Evolutionary conservation across 2,888 invertebrate genomes (phyloP).

Genomic region (Heliconius charithonia): DNA sequence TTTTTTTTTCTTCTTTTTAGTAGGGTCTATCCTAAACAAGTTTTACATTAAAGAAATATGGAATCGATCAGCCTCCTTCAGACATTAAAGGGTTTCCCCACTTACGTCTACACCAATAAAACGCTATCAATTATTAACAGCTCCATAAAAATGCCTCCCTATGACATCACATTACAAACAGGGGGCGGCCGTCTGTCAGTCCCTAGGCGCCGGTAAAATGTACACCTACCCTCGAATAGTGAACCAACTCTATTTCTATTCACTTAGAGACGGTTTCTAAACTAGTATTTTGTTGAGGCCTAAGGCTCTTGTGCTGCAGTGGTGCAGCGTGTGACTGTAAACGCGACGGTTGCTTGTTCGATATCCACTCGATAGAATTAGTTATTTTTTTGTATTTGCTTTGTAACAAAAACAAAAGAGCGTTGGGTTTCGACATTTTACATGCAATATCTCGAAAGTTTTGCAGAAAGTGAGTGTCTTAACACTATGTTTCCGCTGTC

Average conservation of each 20-base stretch:
- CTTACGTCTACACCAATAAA: constrained; percentile 38
- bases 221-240: constrained; percentile 26
- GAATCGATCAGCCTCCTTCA: constrained; percentile 22
- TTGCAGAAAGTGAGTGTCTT: background rate
- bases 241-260: background rate
- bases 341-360: background rate
- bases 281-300: background rate
- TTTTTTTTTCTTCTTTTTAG: background rate
- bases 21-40: background rate
- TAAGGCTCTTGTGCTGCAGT: background rate
- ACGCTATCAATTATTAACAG: constrained; percentile 43
- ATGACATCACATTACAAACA: constrained; percentile 43
- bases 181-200: constrained; percentile 39
- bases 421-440: background rate
- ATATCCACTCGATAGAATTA: background rate
- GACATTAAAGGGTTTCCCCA: constrained; percentile 32
- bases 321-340: background rate
- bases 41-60: constrained; percentile 14
- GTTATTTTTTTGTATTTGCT: background rate
- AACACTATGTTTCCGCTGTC: background rate
- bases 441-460: too few relatives aligned
- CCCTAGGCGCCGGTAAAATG: constrained; percentile 39
- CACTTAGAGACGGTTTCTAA: constrained; percentile 12
- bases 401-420: background rate
- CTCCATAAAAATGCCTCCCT: constrained; percentile 43